Base-by-base conservation (phyloP, 2,113 vertebrate species). In the Columbina picui region DNA sequence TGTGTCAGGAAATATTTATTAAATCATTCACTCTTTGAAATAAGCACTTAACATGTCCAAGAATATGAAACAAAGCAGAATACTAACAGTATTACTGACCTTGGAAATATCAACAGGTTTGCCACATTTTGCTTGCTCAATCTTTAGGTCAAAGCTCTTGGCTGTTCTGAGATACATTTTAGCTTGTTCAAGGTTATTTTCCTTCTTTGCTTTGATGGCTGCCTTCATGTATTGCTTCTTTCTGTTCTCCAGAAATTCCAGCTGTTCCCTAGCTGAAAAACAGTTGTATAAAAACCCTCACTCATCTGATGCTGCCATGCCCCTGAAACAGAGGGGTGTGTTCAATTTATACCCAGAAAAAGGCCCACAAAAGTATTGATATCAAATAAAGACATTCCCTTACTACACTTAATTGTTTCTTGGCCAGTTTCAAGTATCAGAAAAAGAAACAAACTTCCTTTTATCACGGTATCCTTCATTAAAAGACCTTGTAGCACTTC, bases 181-280 rank as follows among this genome's bases (percentile, higher is more conserved):
- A 7, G 99, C 99, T 96, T 99, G 98, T 71, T 99, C 99, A 50
- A 99, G 87, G 93, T 99, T 98, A n/a, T 98, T 98, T 69, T 98
- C 98, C 82, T 99, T 99, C 95, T 99, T 99, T 38, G 99, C 99
- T 96, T 99, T 98, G 91, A 99, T 70, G 1, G 99, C 99, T 21
- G 99, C 99, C 96, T 98, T 99, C 97, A 99, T 94, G 97, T 99
- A 99, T 91, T 99, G 99, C 89, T 98, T 98, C 96, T 96, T 99
- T 39, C 99, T 98, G 89, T 98, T 97, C 97, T 99, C 99, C 87
- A 99, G 95, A 91, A 99, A 98, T 65, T 98, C 98, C 94, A 99
- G 97, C 96, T 99, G 99, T 84, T 99, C 98, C 64, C 70, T 96
- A 34, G 93, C 99, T 99, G 89, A 79, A 93, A 89, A 84, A 83